Percentiles rank a stretch among this genome's conserved stretches.
phyloP scores from a whole-genome alignment of 2,113 vertebrate genomes.

The Percina caprodes region DNA sequence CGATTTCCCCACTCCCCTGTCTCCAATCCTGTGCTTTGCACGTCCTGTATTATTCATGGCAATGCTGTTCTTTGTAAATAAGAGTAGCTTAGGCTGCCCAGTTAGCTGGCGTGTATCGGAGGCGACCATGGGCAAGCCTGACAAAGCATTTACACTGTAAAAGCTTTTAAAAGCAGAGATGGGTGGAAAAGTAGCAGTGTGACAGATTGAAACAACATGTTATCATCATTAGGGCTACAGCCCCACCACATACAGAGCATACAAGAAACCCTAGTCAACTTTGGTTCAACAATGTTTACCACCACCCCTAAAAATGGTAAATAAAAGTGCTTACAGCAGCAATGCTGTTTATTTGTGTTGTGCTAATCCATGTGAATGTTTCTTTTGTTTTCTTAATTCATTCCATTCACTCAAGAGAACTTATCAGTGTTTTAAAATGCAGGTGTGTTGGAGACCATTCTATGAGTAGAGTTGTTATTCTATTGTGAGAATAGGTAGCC shows the following conservation, averaged over 20 bases:
- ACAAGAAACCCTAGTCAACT: neutral
- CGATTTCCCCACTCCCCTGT: constrained; percentile 30
- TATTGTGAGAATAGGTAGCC: neutral
- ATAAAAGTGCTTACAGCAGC: constrained; percentile 52
- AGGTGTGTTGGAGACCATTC: neutral
- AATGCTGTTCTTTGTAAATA: constrained; percentile 59
- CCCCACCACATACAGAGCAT: neutral
- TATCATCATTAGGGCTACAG: constrained; percentile 35
- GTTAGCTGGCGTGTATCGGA: constrained; percentile 44
- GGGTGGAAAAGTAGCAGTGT: constrained; percentile 49
- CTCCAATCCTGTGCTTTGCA: constrained; percentile 42
- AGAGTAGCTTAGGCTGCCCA: constrained; percentile 46
- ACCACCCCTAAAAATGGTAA: neutral
- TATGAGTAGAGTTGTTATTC: neutral
- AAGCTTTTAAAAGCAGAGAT: constrained; percentile 61
- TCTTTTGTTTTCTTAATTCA: constrained; percentile 41
- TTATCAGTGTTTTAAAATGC: constrained; percentile 30
- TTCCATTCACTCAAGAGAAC: constrained; percentile 18
- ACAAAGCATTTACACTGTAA: constrained; percentile 55
- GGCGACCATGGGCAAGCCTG: constrained; percentile 37
- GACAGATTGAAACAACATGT: constrained; percentile 43
- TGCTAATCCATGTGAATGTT: neutral
- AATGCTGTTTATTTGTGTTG: constrained; percentile 27
- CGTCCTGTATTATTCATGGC: constrained; percentile 68
- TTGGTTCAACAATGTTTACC: constrained; percentile 27